These are phyloP conservation scores for Drosophila lowei DNA, from an alignment of 1,140 invertebrate genomes.

Conservation along the genomic window DNA sequence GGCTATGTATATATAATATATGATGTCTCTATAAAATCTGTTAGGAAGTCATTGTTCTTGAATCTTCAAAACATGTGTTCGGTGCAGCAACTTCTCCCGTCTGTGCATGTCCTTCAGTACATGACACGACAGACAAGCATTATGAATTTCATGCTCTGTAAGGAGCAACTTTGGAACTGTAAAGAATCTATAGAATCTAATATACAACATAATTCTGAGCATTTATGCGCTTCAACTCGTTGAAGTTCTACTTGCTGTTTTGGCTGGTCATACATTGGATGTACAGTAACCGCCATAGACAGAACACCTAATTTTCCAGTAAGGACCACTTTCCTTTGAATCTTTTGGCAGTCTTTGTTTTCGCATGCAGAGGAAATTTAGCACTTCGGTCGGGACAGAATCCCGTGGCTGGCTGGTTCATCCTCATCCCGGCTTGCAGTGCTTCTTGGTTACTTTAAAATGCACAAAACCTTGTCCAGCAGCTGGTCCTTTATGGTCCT, in stretches of 20 bases:
- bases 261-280: conserved; percentile 16
- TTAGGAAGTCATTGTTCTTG: too few relatives aligned
- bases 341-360: conserved; percentile 26
- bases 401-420: background rate
- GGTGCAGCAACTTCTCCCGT: too few relatives aligned
- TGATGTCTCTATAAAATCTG: too few relatives aligned
- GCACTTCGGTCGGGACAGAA: conserved; percentile 31
- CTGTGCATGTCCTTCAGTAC: too few relatives aligned
- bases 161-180: too few relatives aligned
- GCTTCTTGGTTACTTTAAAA: conserved; percentile 46
- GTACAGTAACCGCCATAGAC: conserved; percentile 1
- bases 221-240: conserved; percentile 2
- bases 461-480: conserved; percentile 42
- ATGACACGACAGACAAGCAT: too few relatives aligned
- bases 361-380: conserved; percentile 40
- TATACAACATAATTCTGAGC: too few relatives aligned
- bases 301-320: conserved; percentile 3
- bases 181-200: too few relatives aligned
- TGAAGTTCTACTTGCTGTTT: background rate
- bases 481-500: conserved; percentile 4
- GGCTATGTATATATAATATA: too few relatives aligned
- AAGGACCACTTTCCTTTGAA: conserved; percentile 9
- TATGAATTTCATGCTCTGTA: too few relatives aligned
- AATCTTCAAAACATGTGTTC: too few relatives aligned
- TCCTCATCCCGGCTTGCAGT: too few relatives aligned